Percentiles rank a stretch among this genome's conserved stretches.
These are phyloP conservation scores for Halcyon chelicuti DNA, from an alignment of 2,797 vertebrate genomes.

Conservation along the genomic window DNA sequence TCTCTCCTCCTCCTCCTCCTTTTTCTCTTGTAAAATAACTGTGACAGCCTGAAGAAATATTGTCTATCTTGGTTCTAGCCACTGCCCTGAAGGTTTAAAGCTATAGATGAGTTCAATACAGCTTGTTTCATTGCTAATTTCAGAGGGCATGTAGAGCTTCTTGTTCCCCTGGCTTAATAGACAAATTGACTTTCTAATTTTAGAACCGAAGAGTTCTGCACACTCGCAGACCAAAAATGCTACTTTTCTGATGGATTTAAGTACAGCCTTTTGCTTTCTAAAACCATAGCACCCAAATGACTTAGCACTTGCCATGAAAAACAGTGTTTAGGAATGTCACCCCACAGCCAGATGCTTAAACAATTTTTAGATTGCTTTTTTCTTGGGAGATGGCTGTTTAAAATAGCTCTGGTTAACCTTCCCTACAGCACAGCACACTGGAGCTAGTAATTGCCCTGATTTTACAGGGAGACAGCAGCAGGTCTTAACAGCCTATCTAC, in stretches of 20 bases:
- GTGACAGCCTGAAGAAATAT: neutral
- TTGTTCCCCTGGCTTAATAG: slow-evolving; percentile 43
- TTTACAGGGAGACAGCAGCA: neutral
- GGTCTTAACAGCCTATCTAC: neutral
- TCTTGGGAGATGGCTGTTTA: neutral
- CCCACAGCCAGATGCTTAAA: neutral
- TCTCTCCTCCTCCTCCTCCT: neutral
- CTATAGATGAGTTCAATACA: slow-evolving; percentile 7
- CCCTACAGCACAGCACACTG: neutral
- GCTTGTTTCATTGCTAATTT: slow-evolving; percentile 57
- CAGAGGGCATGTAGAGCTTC: slow-evolving; percentile 35
- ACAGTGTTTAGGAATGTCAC: neutral
- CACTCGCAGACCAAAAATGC: neutral
- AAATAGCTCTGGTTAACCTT: neutral
- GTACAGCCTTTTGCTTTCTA: neutral
- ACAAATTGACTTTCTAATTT: slow-evolving; percentile 75
- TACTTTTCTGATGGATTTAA: neutral
- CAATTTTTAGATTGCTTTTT: neutral
- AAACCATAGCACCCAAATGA: neutral
- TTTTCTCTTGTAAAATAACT: neutral
- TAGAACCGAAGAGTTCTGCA: slow-evolving; percentile 41
- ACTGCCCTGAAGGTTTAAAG: slow-evolving; percentile 23
- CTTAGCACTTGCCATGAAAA: neutral
- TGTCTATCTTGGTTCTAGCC: neutral
- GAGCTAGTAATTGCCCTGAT: neutral